These are phyloP conservation scores for Metalampra italica DNA, from an alignment of 2,888 invertebrate species.

Conservation along the genomic window DNA sequence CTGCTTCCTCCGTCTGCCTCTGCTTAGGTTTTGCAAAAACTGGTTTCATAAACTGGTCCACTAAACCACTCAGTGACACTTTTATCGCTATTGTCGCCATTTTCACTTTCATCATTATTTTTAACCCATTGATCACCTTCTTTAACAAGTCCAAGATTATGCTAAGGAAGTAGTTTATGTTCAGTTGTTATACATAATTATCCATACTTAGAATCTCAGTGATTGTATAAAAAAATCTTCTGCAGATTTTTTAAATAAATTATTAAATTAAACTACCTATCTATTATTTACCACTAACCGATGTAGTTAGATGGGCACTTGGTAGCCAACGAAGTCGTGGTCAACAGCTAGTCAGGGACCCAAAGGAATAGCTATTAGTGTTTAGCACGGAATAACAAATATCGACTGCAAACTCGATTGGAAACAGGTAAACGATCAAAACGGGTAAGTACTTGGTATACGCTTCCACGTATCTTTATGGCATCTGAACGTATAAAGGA, in stretches of 20 bases:
- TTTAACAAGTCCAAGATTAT: constrained; percentile 26
- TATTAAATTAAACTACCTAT: too few relatives aligned
- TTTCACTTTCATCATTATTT: constrained; percentile 38
- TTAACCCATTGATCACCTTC: constrained; percentile 42
- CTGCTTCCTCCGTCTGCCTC: constrained; percentile 35
- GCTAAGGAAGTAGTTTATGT: constrained; percentile 15
- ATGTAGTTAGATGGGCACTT: too few relatives aligned
- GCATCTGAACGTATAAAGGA: constrained; percentile 68
- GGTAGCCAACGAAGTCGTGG: too few relatives aligned
- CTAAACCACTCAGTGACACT: constrained; percentile 24
- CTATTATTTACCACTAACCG: too few relatives aligned
- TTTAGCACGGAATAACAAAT: constrained; percentile 25
- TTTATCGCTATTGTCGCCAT: constrained; percentile 34
- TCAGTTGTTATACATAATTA: not conserved
- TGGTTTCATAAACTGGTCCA: constrained; percentile 40
- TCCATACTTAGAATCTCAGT: not conserved
- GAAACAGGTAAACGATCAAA: constrained; percentile 57
- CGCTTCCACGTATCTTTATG: constrained; percentile 62
- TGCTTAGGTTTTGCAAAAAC: constrained; percentile 47
- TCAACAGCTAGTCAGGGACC: too few relatives aligned
- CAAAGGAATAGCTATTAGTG: not conserved
- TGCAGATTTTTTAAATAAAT: too few relatives aligned
- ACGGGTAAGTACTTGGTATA: constrained; percentile 47
- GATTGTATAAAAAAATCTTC: too few relatives aligned
- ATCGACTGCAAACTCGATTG: constrained; percentile 48